Evolutionary conservation across 2,113 vertebrate genomes (phyloP).

Genomic region (Microtus oregoni): DNA sequence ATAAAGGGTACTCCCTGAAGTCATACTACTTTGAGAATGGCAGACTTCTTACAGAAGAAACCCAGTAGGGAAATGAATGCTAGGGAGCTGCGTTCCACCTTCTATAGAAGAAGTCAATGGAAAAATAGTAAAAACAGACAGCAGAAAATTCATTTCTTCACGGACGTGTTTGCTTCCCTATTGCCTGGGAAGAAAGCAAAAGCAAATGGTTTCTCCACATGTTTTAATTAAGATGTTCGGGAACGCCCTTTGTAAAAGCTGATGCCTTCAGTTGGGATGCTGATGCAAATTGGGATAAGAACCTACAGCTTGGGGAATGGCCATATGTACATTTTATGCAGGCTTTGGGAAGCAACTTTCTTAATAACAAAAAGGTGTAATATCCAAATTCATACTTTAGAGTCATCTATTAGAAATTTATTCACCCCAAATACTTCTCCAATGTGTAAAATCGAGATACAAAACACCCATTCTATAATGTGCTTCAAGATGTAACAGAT

Average conservation of each 20-base stretch:
- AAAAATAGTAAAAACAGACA: background rate
- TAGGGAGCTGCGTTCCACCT: slow-evolving; percentile 68
- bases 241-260: slow-evolving; percentile 77
- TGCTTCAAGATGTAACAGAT: slow-evolving; percentile 80
- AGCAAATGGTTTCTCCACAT: slow-evolving; percentile 83
- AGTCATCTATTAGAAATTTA: slow-evolving; percentile 50
- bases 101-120: slow-evolving; percentile 13
- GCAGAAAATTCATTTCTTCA: slow-evolving; percentile 40
- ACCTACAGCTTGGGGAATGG: slow-evolving; percentile 62
- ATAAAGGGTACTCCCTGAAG: slow-evolving; percentile 69
- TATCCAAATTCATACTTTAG: slow-evolving; percentile 50
- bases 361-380: slow-evolving; percentile 58
- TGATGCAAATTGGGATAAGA: slow-evolving; percentile 79
- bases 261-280: slow-evolving; percentile 82
- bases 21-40: slow-evolving; percentile 46
- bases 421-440: slow-evolving; percentile 75
- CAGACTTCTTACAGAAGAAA: slow-evolving; percentile 46
- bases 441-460: slow-evolving; percentile 77
- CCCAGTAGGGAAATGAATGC: slow-evolving; percentile 58
- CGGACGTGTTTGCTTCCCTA: slow-evolving; percentile 68
- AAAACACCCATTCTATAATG: slow-evolving; percentile 79
- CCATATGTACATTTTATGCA: slow-evolving; percentile 61
- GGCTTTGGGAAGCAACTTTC: slow-evolving; percentile 51
- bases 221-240: slow-evolving; percentile 86
- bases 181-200: slow-evolving; percentile 75